phyloP scores from a whole-genome alignment of 2,888 invertebrate species.

The Orthosia cruda region DNA sequence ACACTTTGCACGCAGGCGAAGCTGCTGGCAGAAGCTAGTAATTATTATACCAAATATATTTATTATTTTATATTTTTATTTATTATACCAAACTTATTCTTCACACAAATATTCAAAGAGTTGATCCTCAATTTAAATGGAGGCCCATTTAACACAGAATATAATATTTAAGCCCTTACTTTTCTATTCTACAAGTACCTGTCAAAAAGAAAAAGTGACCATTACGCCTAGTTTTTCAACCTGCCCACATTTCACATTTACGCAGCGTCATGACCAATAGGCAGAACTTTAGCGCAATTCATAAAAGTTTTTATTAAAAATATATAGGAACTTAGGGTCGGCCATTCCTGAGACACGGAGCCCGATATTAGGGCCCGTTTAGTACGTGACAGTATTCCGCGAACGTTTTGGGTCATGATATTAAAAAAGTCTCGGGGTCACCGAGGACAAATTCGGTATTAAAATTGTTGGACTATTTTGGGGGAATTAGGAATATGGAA shows the following conservation, averaged over 20 bases:
- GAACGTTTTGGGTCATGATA: conserved; percentile 74
- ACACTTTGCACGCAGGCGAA: too few species aligned
- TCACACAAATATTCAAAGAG: too few species aligned
- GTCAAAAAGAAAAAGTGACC: conserved; percentile 27
- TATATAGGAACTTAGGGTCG: conserved; percentile 65
- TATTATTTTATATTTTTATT: too few species aligned
- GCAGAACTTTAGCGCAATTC: conserved; percentile 58
- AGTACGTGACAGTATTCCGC: conserved; percentile 81
- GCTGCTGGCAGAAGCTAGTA: too few species aligned
- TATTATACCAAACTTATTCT: too few species aligned
- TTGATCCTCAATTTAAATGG: too few species aligned
- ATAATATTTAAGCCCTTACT: too few species aligned
- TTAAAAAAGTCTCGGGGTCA: conserved; percentile 73
- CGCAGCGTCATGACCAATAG: conserved; percentile 32
- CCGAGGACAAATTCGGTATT: conserved; percentile 42
- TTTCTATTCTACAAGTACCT: conserved; percentile 1
- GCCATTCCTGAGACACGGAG: conserved; percentile 59
- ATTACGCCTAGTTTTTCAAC: background rate
- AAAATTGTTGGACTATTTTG: conserved; percentile 47
- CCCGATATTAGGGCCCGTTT: conserved; percentile 66
- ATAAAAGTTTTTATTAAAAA: conserved; percentile 83
- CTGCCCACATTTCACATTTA: conserved; percentile 20
- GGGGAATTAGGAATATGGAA: conserved; percentile 22
- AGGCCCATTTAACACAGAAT: too few species aligned
- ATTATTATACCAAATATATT: too few species aligned